Evolutionary conservation across 2,888 invertebrate genomes (phyloP).

Genomic region (Osmoderma eremita): DNA sequence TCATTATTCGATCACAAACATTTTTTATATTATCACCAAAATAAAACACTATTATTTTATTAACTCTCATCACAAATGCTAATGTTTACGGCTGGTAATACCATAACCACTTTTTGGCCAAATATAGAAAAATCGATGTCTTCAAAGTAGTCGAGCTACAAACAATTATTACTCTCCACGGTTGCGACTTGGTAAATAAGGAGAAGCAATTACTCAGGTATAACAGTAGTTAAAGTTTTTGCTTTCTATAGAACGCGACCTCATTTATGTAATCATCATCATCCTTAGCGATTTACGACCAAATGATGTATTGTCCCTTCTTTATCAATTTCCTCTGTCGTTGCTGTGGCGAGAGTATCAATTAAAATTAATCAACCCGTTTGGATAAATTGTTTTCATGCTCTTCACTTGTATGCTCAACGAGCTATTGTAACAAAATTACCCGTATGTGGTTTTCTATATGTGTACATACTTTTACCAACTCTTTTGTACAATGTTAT

Average conservation of each 20-base stretch:
- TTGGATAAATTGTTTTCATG: constrained; percentile 3
- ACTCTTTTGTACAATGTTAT: too few relatives aligned
- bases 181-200: too few relatives aligned
- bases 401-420: constrained; percentile 1
- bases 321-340: constrained; percentile 13
- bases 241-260: background rate
- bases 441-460: background rate
- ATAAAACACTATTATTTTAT: too few relatives aligned
- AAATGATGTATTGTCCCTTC: constrained; percentile 7
- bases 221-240: constrained; percentile 17
- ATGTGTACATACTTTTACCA: too few relatives aligned
- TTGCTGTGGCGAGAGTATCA: constrained; percentile 7
- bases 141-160: too few relatives aligned
- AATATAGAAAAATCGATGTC: background rate
- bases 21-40: too few relatives aligned
- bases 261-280: constrained; percentile 20
- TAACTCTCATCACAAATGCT: too few relatives aligned
- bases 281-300: constrained; percentile 20
- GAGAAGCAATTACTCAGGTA: background rate
- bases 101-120: background rate
- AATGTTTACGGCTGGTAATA: background rate
- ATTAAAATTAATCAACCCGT: constrained; percentile 19
- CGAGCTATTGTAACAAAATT: constrained; percentile 9
- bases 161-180: too few relatives aligned
- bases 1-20: too few relatives aligned